Percentiles rank a stretch among this genome's conserved stretches.
phyloP scores from a whole-genome alignment of 2,113 vertebrate species.

The Pardalotus punctatus region DNA sequence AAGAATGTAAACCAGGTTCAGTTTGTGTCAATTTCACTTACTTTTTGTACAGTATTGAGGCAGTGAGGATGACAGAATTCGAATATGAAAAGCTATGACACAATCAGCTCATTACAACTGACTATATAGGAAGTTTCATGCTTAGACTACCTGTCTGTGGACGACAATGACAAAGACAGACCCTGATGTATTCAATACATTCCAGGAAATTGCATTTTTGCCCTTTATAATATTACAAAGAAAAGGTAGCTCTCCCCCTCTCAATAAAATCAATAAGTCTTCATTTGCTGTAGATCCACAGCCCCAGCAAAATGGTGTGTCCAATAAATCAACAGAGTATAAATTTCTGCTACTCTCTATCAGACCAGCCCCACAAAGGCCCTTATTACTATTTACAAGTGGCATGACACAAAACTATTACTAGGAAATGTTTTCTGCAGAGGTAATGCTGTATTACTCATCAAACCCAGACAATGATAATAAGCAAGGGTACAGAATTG shows the following conservation, averaged over 20 bases:
- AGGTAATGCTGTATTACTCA: background rate
- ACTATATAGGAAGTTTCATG: background rate
- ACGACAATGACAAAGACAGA: background rate
- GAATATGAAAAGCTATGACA: background rate
- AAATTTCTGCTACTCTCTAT: background rate
- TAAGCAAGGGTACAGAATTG: rapidly evolving
- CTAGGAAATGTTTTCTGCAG: background rate
- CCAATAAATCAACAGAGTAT: background rate
- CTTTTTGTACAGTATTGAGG: background rate
- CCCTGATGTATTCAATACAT: background rate
- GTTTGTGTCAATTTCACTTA: background rate
- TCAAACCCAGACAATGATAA: background rate
- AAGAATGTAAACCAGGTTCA: background rate
- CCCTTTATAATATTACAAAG: background rate
- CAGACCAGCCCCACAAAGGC: background rate
- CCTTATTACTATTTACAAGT: background rate
- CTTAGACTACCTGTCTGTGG: background rate
- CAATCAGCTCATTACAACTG: background rate
- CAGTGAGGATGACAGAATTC: background rate
- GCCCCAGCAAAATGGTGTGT: background rate
- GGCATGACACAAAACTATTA: background rate
- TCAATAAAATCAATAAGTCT: background rate
- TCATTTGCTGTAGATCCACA: background rate
- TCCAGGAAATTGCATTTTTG: constrained; percentile 26
- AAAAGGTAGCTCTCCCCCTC: background rate